Percentiles rank a stretch among this genome's conserved stretches.
phyloP scores from a whole-genome alignment of 2,888 invertebrate species.

The Habrosyne pyritoides region DNA sequence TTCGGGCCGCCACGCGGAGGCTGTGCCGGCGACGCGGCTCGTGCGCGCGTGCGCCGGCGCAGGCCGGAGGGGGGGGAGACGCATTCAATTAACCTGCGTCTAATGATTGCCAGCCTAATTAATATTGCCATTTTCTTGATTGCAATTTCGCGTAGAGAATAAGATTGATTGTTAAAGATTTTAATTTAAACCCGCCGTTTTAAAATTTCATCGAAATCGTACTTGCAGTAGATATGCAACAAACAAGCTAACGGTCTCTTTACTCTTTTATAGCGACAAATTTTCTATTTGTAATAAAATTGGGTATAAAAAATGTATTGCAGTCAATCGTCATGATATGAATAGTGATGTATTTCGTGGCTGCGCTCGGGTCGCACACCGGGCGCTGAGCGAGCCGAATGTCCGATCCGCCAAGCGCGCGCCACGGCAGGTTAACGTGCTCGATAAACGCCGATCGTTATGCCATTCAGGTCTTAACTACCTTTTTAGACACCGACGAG shows the following conservation, averaged over 20 bases:
- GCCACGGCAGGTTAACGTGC: conserved; percentile 55
- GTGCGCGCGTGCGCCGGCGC: conserved; percentile 19
- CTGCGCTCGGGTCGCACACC: conserved; percentile 9
- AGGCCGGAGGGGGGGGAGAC: conserved; percentile 16
- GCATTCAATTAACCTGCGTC: background rate
- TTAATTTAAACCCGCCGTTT: no score
- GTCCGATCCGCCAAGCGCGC: conserved; percentile 42
- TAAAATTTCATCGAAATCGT: no score
- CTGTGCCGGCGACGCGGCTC: background rate
- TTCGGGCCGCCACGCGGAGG: conserved; percentile 11
- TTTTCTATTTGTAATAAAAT: no score
- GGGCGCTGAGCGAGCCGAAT: conserved; percentile 32
- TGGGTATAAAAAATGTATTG: background rate
- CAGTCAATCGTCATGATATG: background rate
- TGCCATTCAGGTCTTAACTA: conserved; percentile 50
- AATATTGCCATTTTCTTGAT: background rate
- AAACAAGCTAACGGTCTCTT: no score
- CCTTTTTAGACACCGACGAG: conserved; percentile 48
- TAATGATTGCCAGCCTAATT: no score
- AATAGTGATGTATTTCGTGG: background rate
- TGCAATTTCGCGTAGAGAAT: no score
- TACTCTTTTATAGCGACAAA: no score
- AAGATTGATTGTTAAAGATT: no score
- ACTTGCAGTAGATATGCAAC: no score
- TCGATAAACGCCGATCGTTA: conserved; percentile 55